Conservation (phyloP, 2,888 invertebrate genomes). For the Dione juno region DNA sequence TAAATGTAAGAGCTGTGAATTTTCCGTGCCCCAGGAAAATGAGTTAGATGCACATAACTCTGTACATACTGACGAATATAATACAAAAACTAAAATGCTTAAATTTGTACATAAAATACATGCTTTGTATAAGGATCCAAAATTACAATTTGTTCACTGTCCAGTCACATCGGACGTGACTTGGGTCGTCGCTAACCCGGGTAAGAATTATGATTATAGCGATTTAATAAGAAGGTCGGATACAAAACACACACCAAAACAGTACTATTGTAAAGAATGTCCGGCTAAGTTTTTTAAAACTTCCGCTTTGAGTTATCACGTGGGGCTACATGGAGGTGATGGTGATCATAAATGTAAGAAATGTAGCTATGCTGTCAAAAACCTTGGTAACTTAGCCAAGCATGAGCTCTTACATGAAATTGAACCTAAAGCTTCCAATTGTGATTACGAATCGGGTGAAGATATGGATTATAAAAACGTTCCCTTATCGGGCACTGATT, state of each 20-base stretch:
- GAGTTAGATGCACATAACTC: constrained; percentile 87
- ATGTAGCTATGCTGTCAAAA: constrained; percentile 88
- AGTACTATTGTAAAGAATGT: constrained; percentile 85
- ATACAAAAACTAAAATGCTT: constrained; percentile 88
- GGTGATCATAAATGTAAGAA: constrained; percentile 87
- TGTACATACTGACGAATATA: constrained; percentile 91
- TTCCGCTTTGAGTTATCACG: constrained; percentile 87
- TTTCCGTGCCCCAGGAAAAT: constrained; percentile 87
- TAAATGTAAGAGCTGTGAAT: constrained; percentile 90
- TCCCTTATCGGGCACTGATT: constrained; percentile 86
- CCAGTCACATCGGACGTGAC: constrained; percentile 60
- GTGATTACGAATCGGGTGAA: constrained; percentile 79
- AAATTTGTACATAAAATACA: constrained; percentile 86
- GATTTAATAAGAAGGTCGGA: constrained; percentile 61
- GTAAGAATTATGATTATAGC: constrained; percentile 57
- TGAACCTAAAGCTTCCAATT: constrained; percentile 60
- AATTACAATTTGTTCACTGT: constrained; percentile 73
- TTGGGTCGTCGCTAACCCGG: constrained; percentile 75
- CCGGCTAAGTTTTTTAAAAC: constrained; percentile 89
- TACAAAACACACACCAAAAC: constrained; percentile 65
- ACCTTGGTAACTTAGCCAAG: constrained; percentile 86
- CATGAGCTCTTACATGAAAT: constrained; percentile 84
- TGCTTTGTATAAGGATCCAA: constrained; percentile 86
- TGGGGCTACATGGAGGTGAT: constrained; percentile 86
- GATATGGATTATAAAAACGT: constrained; percentile 80